These are phyloP conservation scores for Hyles vespertilio DNA, from an alignment of 1,140 invertebrate species.

Conservation along the genomic window DNA sequence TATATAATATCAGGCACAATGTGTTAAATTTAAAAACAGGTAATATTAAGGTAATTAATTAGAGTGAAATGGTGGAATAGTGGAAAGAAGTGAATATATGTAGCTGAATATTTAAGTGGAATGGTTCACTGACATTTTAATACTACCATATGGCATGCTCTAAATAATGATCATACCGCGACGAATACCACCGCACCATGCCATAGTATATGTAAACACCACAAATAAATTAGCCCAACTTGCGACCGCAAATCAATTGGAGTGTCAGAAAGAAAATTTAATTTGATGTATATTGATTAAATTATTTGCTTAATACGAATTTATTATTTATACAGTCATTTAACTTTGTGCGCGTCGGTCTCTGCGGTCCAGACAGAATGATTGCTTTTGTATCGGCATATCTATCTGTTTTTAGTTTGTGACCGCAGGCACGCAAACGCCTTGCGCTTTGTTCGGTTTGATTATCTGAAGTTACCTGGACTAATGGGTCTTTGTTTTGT, in stretches of 20 bases:
- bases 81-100: too few relatives aligned
- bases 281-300: neutral
- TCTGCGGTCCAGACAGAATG: conserved; percentile 11
- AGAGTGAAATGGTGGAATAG: too few relatives aligned
- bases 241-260: neutral
- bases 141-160: too few relatives aligned
- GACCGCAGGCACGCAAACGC: neutral
- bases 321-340: neutral
- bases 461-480: neutral
- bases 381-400: conserved; percentile 11
- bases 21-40: too few relatives aligned
- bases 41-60: too few relatives aligned
- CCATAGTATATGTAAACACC: neutral
- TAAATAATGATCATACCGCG: too few relatives aligned
- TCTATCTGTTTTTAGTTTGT: conserved; percentile 4
- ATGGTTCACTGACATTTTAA: too few relatives aligned
- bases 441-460: neutral
- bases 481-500: too few relatives aligned
- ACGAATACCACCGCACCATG: neutral
- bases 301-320: neutral
- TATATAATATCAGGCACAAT: too few relatives aligned
- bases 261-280: neutral
- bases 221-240: neutral
- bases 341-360: conserved; percentile 2
- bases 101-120: too few relatives aligned